These are phyloP conservation scores for Loripinus fragilis DNA, from an alignment of 2,888 invertebrate species.

Conservation along the genomic window DNA sequence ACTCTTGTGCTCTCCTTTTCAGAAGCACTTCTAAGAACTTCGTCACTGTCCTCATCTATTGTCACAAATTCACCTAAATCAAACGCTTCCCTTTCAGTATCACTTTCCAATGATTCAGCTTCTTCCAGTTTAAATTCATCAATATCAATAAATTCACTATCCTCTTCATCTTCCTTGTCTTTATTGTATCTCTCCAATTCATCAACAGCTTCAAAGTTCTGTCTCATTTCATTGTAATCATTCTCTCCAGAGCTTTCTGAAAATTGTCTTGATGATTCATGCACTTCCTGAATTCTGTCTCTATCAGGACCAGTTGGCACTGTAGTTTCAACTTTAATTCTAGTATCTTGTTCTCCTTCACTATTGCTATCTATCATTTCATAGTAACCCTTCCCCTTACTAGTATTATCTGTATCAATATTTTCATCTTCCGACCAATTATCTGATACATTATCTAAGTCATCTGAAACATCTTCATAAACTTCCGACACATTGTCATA, in stretches of 20 bases:
- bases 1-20: neutral
- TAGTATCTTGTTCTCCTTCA: neutral
- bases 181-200: neutral
- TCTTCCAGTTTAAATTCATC: constrained; percentile 12
- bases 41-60: constrained; percentile 7
- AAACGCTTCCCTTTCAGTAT: neutral
- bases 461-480: too few species aligned
- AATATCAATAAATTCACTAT: neutral
- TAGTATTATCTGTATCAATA: neutral
- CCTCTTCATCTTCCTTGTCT: neutral
- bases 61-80: constrained; percentile 10
- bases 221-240: neutral
- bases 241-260: neutral
- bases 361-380: neutral
- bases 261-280: neutral
- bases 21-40: too few species aligned
- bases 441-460: neutral
- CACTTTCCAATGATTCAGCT: neutral
- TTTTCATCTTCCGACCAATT: constrained; percentile 1
- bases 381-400: neutral
- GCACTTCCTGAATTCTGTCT: neutral
- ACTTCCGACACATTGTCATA: too few species aligned
- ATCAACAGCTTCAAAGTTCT: neutral
- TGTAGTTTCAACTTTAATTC: neutral
- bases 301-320: neutral